Conservation (phyloP, 2,888 invertebrate species). For the Julus scandinavius region DNA sequence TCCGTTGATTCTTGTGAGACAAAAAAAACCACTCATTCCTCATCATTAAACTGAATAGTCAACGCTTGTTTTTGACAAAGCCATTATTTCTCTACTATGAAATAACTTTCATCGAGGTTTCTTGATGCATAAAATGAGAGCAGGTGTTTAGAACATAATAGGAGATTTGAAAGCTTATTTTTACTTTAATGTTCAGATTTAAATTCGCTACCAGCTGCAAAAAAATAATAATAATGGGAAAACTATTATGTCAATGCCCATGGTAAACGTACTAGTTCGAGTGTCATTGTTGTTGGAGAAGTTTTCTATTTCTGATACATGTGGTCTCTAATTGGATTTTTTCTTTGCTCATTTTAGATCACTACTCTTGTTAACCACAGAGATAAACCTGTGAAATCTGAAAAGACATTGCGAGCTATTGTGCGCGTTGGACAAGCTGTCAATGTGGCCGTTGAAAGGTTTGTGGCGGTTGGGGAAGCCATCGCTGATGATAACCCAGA, state of each 20-base stretch:
- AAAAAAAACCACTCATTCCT: neutral
- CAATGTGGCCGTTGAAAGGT: conserved; percentile 95
- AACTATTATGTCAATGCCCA: too few species aligned
- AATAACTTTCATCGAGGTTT: neutral
- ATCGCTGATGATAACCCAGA: conserved; percentile 98
- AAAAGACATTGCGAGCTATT: conserved; percentile 77
- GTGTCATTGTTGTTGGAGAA: neutral
- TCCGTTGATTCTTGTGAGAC: neutral
- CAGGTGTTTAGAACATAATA: neutral
- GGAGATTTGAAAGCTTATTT: too few species aligned
- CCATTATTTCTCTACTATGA: neutral
- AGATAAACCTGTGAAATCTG: conserved; percentile 69
- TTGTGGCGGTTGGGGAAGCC: conserved; percentile 97
- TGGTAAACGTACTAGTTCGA: neutral
- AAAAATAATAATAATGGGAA: too few species aligned
- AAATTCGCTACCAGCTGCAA: too few species aligned
- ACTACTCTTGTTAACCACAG: conserved; percentile 88
- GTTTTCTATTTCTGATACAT: too few species aligned
- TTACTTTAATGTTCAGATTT: too few species aligned
- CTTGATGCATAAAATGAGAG: neutral
- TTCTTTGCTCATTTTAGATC: conserved; percentile 71
- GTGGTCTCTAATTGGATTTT: neutral
- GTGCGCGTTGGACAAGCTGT: conserved; percentile 95
- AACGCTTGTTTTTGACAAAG: neutral
- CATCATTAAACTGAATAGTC: neutral